These are phyloP conservation scores for Excalfactoria chinensis DNA, from an alignment of 2,113 vertebrate species.

Conservation along the genomic window DNA sequence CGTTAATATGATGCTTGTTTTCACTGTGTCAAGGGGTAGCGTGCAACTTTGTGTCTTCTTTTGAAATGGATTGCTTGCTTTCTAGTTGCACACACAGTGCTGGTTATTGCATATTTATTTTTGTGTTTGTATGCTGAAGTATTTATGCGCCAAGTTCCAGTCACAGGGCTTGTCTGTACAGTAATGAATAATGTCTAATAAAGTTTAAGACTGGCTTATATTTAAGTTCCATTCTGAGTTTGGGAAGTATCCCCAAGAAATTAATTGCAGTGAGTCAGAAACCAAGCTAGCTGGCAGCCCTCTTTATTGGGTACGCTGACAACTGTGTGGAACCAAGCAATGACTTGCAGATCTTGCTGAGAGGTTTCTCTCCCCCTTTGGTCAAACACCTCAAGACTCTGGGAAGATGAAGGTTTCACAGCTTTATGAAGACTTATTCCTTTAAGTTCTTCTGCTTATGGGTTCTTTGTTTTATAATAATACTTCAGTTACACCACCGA, in stretches of 20 bases:
- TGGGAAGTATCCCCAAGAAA: not conserved
- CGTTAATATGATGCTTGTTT: not conserved
- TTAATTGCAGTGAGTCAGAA: not conserved
- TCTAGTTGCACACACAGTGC: not conserved
- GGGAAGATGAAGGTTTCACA: not conserved
- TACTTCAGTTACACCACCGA: not conserved
- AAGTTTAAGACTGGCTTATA: not conserved
- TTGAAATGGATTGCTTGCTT: not conserved
- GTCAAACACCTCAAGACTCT: not conserved
- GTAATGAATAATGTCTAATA: not conserved
- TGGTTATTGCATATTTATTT: not conserved
- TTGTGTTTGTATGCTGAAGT: not conserved
- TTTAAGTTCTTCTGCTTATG: not conserved
- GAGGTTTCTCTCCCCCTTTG: not conserved
- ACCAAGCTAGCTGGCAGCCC: not conserved
- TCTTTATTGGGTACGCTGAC: rapidly evolving
- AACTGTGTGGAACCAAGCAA: not conserved
- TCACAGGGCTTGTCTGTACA: not conserved
- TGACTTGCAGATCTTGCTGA: not conserved
- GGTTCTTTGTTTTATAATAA: not conserved
- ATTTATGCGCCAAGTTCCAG: not conserved
- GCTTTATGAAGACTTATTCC: not conserved
- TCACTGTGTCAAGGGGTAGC: not conserved
- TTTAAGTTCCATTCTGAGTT: not conserved
- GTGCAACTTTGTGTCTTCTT: rapidly evolving